Evolutionary conservation across 2,113 vertebrate species (phyloP).

Genomic region (Otis tarda): DNA sequence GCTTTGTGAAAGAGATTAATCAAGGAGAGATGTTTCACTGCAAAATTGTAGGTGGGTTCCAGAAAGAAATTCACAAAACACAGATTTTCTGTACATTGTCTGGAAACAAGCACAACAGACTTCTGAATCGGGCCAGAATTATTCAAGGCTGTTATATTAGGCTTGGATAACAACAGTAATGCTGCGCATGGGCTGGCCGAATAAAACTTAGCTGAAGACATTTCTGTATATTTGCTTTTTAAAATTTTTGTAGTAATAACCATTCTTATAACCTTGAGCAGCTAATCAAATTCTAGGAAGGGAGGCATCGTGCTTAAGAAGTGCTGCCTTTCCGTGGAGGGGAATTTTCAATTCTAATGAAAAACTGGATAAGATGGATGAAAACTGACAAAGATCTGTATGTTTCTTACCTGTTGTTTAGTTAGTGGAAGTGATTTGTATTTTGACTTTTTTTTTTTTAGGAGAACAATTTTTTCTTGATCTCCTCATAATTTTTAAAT

Average conservation of each 20-base stretch:
- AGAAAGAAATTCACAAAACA: neutral
- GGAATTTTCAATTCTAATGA: neutral
- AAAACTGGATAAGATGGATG: neutral
- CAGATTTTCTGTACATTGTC: too few relatives aligned
- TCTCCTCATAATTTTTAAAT: neutral
- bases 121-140: neutral
- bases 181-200: neutral
- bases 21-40: neutral
- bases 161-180: neutral
- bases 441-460: neutral
- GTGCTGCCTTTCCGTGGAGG: fast-evolving
- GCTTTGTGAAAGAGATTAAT: neutral
- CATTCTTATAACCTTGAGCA: neutral
- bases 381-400: neutral
- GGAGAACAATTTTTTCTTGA: neutral
- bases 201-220: neutral
- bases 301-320: neutral
- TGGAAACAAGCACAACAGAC: neutral
- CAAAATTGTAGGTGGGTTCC: neutral
- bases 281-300: neutral
- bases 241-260: neutral
- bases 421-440: neutral
- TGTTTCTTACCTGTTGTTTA: neutral
- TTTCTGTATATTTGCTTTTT: neutral
- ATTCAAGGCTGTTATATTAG: neutral